A percentile compares a stretch with the other conserved stretches of the same genome.
These are phyloP conservation scores for Plebejus anna DNA, from an alignment of 2,888 invertebrate genomes.

Conservation along the genomic window DNA sequence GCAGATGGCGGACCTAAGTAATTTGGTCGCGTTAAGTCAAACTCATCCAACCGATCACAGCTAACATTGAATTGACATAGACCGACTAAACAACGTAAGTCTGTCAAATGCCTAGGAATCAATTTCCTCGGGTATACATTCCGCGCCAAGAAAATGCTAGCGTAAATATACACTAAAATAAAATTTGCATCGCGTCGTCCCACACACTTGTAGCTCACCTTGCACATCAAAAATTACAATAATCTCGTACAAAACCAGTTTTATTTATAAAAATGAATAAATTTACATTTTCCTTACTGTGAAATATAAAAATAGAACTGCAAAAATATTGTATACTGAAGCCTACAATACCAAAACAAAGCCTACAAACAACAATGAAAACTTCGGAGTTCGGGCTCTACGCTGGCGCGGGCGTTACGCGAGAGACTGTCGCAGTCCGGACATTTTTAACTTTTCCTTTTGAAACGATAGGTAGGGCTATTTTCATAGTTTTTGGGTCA, in stretches of 20 bases:
- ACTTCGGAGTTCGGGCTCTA: not conserved
- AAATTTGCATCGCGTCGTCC: not conserved
- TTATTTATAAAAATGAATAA: not conserved
- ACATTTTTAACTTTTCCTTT: not conserved
- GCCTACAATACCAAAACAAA: not conserved
- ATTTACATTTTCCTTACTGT: not conserved
- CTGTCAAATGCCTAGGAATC: too few species aligned
- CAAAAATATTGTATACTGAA: not conserved
- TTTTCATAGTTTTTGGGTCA: not conserved
- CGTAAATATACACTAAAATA: not conserved
- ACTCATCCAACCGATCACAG: too few species aligned
- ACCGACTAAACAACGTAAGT: too few species aligned
- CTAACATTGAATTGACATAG: too few species aligned
- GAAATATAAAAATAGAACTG: not conserved
- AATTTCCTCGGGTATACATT: too few species aligned
- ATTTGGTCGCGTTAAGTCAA: too few species aligned
- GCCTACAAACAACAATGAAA: not conserved
- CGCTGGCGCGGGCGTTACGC: not conserved
- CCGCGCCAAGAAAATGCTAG: too few species aligned
- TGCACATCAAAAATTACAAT: constrained; percentile 22
- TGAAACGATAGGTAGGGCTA: not conserved
- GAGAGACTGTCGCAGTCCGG: not conserved
- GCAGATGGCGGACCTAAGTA: too few species aligned
- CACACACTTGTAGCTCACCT: constrained; percentile 15
- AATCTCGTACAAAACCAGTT: not conserved